These are phyloP conservation scores for Lepidurus arcticus DNA, from an alignment of 1,140 invertebrate genomes.

Conservation along the genomic window DNA sequence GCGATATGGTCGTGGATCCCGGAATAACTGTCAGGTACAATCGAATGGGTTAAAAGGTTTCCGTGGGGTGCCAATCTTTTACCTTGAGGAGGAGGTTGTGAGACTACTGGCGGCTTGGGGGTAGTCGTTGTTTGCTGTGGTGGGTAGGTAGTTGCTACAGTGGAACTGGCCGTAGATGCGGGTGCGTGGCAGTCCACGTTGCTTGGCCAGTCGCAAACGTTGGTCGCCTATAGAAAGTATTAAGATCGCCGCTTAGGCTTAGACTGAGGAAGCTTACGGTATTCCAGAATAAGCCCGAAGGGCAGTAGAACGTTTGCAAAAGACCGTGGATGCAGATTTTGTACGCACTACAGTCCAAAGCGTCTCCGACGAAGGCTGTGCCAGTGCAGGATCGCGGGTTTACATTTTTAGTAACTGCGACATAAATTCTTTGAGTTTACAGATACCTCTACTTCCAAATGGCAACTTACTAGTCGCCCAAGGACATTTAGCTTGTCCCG, in stretches of 20 bases:
- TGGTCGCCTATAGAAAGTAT: background rate
- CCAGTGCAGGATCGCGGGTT: background rate
- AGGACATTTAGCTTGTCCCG: slow-evolving; percentile 58
- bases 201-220: slow-evolving; percentile 29
- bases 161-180: slow-evolving; percentile 2
- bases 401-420: background rate
- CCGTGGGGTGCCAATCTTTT: slow-evolving; percentile 24
- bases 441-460: background rate
- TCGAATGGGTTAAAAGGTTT: too few relatives aligned
- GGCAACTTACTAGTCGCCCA: background rate
- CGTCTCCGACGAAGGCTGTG: background rate
- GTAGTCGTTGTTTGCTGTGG: slow-evolving; percentile 42
- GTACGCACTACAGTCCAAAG: slow-evolving; percentile 28
- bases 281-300: slow-evolving; percentile 27
- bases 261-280: background rate
- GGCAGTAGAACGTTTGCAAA: slow-evolving; percentile 1
- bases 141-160: slow-evolving; percentile 41
- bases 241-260: background rate
- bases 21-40: too few relatives aligned
- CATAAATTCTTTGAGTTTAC: background rate
- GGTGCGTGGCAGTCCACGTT: slow-evolving; percentile 20
- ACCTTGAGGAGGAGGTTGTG: slow-evolving; percentile 42
- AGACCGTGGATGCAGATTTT: slow-evolving; percentile 31
- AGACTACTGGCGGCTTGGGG: slow-evolving; percentile 41
- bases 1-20: too few relatives aligned